Evolutionary conservation across 2,888 invertebrate genomes (phyloP).

Genomic region (Chironomus riparius): DNA sequence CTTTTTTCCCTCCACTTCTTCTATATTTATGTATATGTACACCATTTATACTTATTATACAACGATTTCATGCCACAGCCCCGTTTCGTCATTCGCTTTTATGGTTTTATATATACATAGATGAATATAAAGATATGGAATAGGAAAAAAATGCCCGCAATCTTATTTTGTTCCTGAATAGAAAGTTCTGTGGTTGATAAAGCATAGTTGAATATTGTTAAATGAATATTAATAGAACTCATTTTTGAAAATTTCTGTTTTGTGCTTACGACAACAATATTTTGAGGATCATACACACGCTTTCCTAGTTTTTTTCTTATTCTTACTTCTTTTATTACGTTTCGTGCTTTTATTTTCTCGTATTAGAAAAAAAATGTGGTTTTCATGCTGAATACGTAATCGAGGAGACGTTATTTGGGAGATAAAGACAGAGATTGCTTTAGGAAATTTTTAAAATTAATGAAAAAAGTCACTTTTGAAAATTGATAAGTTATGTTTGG

Average conservation of each 20-base stretch:
- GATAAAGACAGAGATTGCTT: no score
- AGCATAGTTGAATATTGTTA: neutral
- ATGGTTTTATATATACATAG: neutral
- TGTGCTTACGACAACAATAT: no score
- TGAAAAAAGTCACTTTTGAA: no score
- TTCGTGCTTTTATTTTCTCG: no score
- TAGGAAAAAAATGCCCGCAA: neutral
- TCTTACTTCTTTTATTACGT: no score
- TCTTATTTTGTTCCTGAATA: neutral
- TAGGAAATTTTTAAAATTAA: no score
- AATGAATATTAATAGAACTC: conserved; percentile 6
- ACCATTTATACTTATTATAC: neutral
- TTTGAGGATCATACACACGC: no score
- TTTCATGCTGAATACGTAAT: no score
- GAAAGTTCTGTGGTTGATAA: neutral
- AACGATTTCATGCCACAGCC: neutral
- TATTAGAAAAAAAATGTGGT: no score
- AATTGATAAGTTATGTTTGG: no score
- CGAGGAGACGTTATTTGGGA: no score
- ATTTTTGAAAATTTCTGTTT: neutral
- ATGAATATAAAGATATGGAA: neutral
- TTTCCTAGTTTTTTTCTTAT: no score
- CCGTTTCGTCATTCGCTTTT: neutral
- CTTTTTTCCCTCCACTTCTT: neutral
- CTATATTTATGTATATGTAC: neutral